A percentile compares a stretch with the other conserved stretches of the same genome.
Conservation (phyloP, 23 tunicate species). For the Corella eumyota region DNA sequence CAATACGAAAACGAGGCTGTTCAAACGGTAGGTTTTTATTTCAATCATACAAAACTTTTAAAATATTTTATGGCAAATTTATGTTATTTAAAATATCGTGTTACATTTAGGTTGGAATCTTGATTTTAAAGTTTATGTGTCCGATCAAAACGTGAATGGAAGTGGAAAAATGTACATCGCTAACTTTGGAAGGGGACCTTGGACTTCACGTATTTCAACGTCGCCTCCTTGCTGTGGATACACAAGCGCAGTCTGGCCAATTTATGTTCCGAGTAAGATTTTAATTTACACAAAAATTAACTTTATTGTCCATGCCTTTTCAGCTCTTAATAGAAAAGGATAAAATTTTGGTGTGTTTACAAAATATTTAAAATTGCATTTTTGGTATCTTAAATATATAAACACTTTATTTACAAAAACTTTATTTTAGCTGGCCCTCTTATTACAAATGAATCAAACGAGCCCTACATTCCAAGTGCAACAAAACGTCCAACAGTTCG, state of each 20-base stretch:
- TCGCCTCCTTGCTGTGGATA: constrained; percentile 40
- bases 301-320: no score
- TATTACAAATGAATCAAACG: no score
- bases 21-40: constrained; percentile 10
- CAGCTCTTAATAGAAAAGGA: no score
- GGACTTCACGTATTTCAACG: constrained; percentile 34
- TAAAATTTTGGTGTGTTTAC: no score
- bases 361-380: no score
- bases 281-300: background rate
- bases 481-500: background rate
- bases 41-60: background rate
- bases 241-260: constrained; percentile 8
- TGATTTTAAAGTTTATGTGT: constrained; percentile 33
- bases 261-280: constrained; percentile 57
- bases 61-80: background rate
- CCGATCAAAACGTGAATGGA: background rate
- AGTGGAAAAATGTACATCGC: constrained; percentile 17
- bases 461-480: no score
- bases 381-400: no score
- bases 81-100: background rate
- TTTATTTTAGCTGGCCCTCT: no score
- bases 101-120: constrained; percentile 43
- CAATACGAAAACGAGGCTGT: constrained; percentile 22
- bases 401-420: no score
- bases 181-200: constrained; percentile 32